A percentile compares a stretch with the other conserved stretches of the same genome.
Conservation (phyloP, 2,113 vertebrate genomes). For the Oncorhynchus gorbuscha region DNA sequence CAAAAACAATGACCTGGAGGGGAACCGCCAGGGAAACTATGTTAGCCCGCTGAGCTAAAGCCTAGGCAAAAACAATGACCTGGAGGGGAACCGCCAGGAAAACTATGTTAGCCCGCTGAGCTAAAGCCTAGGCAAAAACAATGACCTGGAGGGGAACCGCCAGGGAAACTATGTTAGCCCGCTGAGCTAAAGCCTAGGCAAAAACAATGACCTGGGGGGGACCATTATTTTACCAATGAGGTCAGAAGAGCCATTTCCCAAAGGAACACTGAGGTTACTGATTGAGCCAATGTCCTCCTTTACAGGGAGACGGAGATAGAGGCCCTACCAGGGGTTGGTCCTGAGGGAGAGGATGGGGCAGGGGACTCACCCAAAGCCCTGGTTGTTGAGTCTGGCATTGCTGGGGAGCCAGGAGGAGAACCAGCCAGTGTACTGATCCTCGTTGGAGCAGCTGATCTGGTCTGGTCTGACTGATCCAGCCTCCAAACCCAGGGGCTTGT, state of each 20-base stretch:
- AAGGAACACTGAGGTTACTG: too few species aligned
- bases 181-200: too few species aligned
- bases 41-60: too few species aligned
- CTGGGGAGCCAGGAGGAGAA: constrained; percentile 92
- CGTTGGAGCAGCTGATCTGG: constrained; percentile 93
- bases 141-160: constrained; percentile 66
- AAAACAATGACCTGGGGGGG: background rate
- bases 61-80: constrained; percentile 55
- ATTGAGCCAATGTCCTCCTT: too few species aligned
- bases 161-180: background rate
- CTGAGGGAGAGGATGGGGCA: too few species aligned
- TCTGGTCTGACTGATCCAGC: constrained; percentile 85
- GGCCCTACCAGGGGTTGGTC: too few species aligned
- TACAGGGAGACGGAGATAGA: too few species aligned
- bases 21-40: too few species aligned
- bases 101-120: too few species aligned
- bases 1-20: background rate
- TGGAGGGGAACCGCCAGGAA: constrained; percentile 44
- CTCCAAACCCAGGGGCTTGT: constrained; percentile 92
- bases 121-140: too few species aligned
- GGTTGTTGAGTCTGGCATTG: constrained; percentile 90
- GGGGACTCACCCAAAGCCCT: constrained; percentile 90
- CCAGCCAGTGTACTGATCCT: constrained; percentile 95
- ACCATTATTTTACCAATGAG: background rate
- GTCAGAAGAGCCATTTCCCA: too few species aligned